Percentiles rank a stretch among this genome's conserved stretches.
Conservation (phyloP, 2,888 invertebrate genomes). For the Caenorhabditis japonica region DNA sequence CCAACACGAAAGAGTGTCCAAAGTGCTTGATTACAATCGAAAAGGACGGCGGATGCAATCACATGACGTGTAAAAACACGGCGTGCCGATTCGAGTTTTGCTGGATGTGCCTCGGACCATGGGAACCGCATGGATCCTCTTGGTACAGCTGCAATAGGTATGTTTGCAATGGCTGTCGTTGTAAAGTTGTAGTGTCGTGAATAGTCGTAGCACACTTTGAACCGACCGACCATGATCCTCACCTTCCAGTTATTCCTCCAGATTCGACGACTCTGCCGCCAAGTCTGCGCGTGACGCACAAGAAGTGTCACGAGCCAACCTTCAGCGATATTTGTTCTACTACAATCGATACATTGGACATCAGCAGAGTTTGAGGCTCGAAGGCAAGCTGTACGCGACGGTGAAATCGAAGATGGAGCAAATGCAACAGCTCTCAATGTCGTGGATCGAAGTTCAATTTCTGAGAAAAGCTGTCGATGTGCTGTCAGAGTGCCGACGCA, state of each 20-base stretch:
- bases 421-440: constrained; percentile 99
- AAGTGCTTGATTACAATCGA: constrained; percentile 87
- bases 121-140: constrained; percentile 94
- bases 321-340: constrained; percentile 97
- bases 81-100: constrained; percentile 98
- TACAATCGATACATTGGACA: constrained; percentile 99
- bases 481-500: constrained; percentile 84
- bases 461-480: constrained; percentile 88
- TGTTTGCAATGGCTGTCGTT: too few relatives aligned
- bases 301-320: constrained; percentile 88
- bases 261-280: constrained; percentile 92
- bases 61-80: constrained; percentile 99
- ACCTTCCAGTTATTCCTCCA: too few relatives aligned
- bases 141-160: constrained; percentile 92
- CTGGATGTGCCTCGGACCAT: constrained; percentile 98
- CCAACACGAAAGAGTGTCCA: constrained; percentile 98
- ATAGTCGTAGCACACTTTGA: background rate
- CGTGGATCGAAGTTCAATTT: constrained; percentile 99
- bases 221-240: too few relatives aligned
- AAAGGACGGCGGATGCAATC: constrained; percentile 96
- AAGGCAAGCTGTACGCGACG: constrained; percentile 90
- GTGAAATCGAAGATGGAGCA: constrained; percentile 99
- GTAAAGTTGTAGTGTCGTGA: background rate
- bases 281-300: constrained; percentile 95
- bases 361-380: constrained; percentile 97